Base-by-base conservation (phyloP, 2,888 invertebrate genomes). In the Erannis defoliaria region DNA sequence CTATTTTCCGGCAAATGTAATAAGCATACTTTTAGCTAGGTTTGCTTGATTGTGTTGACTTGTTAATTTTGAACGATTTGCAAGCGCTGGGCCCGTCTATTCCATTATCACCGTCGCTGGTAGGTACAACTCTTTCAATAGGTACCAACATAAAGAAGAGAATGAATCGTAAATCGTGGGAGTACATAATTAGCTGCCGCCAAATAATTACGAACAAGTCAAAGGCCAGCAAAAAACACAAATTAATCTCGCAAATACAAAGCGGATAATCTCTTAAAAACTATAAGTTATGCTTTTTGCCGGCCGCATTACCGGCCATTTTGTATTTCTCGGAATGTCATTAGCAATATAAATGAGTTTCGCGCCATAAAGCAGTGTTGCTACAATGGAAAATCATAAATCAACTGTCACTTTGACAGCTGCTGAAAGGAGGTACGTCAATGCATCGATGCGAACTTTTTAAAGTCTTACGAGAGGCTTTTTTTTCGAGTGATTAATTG, bases 391-490 rank as follows among this genome's bases (percentile, higher is more conserved):
- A 81, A 83, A 88, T 81, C 87, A 90, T 91, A 91, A 91, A 91
- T 91, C 90, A 90, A 75, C 81, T 85, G 90, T 89, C 90, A 89
- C 75, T 88, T 84, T 88, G 90, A 89, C 89, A 90, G 85, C 81
- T 76, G 88, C 83, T 91, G 90, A 91, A 90, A 90, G 85, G 84
- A 87, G 83, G 82, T 76, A 75, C 86, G 85, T 90, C 89, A 89
- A 89, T 91, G 90, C 90, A 86, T 88, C 85, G 89, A 85, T 88
- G 89, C 90, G 84, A 86, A 88, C 81, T 89, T 89, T 89, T 87
- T 83, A 78, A 83, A 82, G 77, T 84, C 84, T 84, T 80, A 76
- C 55, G 73, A 77, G 74, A 68, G 64, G 61, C 6, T 81, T 82
- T 86, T 85, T 80, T 79, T 75, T 73, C 66, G 68, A 81, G 83